Evolutionary conservation across 2,797 vertebrate genomes (phyloP), one percentile per base, ranked within the genome.

Genomic region (Danio tinwini): DNA sequence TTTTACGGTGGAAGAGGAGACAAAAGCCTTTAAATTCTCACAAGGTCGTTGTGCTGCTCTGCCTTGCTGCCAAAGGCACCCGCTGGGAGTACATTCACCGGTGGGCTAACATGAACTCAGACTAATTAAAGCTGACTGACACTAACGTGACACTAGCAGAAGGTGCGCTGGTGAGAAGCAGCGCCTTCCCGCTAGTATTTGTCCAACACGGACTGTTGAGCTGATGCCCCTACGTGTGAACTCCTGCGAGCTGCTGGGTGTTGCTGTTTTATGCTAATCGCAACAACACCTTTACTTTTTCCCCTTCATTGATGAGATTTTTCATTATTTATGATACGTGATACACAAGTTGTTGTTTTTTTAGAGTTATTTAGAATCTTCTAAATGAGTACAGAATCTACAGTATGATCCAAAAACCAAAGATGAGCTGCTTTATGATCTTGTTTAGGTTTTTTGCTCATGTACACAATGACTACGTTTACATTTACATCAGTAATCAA

Each of bases 111-210:
- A 52, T 81, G 81, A 29, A 17, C 44, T 42, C 44, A 47, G 76
- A 67, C 73, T 83, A 82, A 83, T 84, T 85, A 83, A 84, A 87
- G 84, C 74, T 52, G 82, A 84, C 64, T 85, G 84, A 84, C 80
- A 73, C 68, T 78, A 80, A 65, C 62, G 55, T 59, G 81, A 77
- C 70, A 81, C 71, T 39, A 78, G 74, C 80, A 82, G 82, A 85
- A 81, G 83, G 81, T 71, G 55, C 44, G 55, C 77, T 86, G 80
- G 80, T 74, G 82, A 59, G 74, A 80, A 61, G 55, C 74, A 58
- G 42, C 14, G 5, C 53, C 42, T 71, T 77, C 61, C 67, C n/a
- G 40, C 82, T 82, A 78, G 75, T 65, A 62, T 82, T 78, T 85
- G 55, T 78, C 80, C 72, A 72, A 75, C 81, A 79, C 59, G 40